These are phyloP conservation scores for Mugil cephalus DNA, from an alignment of 2,113 vertebrate genomes.

Conservation along the genomic window DNA sequence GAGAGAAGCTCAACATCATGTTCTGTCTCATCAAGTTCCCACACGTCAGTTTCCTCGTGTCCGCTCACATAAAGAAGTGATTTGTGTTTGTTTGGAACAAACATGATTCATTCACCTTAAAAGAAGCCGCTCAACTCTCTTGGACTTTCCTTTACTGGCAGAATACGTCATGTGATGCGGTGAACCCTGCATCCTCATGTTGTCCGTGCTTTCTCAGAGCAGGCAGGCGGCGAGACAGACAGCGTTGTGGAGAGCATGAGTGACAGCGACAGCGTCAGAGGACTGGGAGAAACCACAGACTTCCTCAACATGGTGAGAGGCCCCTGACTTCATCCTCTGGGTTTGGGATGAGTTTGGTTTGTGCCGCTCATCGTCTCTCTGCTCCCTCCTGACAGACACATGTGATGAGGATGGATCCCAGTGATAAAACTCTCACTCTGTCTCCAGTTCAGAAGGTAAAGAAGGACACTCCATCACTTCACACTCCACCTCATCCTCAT, in stretches of 20 bases:
- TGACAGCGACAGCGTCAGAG: conserved; percentile 84
- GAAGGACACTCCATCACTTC: background rate
- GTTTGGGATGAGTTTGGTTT: too few relatives aligned
- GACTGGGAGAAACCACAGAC: conserved; percentile 88
- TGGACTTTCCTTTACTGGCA: too few relatives aligned
- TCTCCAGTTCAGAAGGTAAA: conserved; percentile 84
- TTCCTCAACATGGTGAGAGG: conserved; percentile 92
- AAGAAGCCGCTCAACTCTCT: too few relatives aligned
- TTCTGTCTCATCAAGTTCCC: too few relatives aligned
- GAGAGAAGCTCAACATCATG: too few relatives aligned
- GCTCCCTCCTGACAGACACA: conserved; percentile 75
- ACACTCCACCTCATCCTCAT: background rate
- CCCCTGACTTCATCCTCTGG: background rate
- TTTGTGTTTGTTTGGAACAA: too few relatives aligned
- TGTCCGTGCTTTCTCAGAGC: conserved; percentile 60
- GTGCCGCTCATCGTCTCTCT: background rate
- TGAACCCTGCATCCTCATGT: background rate
- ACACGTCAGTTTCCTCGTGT: too few relatives aligned
- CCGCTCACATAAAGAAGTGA: too few relatives aligned
- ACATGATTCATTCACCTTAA: too few relatives aligned
- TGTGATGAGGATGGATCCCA: conserved; percentile 78
- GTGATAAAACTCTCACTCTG: conserved; percentile 70
- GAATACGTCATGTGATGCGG: background rate
- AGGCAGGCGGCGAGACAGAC: conserved; percentile 58
- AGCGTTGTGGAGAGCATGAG: conserved; percentile 81